Base-by-base conservation (phyloP, 2,888 invertebrate species). In the Yponomeuta cagnagella region DNA sequence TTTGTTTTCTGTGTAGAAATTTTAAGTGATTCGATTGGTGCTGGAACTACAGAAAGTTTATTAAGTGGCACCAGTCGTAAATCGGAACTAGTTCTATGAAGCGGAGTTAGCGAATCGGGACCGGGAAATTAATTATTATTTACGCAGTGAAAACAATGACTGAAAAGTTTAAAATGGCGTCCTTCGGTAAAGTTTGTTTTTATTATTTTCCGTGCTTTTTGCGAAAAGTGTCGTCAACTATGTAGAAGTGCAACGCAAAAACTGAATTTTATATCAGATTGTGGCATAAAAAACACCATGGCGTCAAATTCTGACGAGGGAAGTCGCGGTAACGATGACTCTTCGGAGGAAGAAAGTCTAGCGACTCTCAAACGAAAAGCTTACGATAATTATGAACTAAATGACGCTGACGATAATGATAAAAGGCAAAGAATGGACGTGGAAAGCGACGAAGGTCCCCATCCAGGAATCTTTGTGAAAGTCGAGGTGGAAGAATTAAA, bases 401-500 rank as follows among this genome's bases (percentile, higher is more conserved):
- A 58, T 58, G 68, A 73, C 68, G 73, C 71, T 43, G 70, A 71
- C 70, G 73, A 68, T 48, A 73, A 73, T 43, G 74, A 71, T 70
- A 71, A 31, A 58, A 69, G 58, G 4, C n/a, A 23, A 10, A 70
- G 64, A 58, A 71, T 72, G 69, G 15, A 74, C 72, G 74, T 72
- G 4, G 76, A 78, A 3, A 77, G 76, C 70, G 81, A 77, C 69
- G 76, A 75, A n/a, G 72, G 74, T 12, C 74, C 78, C 48, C 73
- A 78, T 74, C 74, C 78, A 77, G 74, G 69, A 48, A 58, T 63
- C 1, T 67, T 73, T 10, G 77, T 82, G 48, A 76, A 77, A 43
- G 80, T 82, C 64, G 78, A 82, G 70, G 77, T 82, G 9, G 76
- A 80, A 63, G 82, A 80, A 72, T 71, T 78, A 69, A 77, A 79